phyloP scores from a whole-genome alignment of 2,888 invertebrate genomes.

The Mythimna vitellina region DNA sequence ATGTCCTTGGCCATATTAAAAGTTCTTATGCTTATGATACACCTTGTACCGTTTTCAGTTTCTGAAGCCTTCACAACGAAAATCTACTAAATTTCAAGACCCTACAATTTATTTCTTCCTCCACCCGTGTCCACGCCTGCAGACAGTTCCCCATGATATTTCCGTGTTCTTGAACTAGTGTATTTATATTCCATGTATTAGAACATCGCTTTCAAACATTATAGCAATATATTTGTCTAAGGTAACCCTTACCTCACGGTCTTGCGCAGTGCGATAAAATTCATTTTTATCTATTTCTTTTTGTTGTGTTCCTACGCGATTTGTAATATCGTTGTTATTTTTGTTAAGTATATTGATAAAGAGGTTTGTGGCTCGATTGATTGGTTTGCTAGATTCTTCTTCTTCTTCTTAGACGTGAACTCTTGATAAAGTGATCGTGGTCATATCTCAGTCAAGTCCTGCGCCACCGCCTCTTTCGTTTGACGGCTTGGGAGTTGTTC shows the following conservation, averaged over 20 bases:
- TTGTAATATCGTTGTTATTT: conserved; percentile 12
- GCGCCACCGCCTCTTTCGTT: too few species aligned
- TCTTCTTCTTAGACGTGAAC: too few species aligned
- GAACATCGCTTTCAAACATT: conserved; percentile 1
- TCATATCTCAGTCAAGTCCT: too few species aligned
- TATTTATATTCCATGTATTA: conserved; percentile 45
- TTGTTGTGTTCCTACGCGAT: conserved; percentile 18
- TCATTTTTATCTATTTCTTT: conserved; percentile 39
- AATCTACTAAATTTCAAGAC: not conserved
- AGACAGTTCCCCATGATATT: conserved; percentile 18
- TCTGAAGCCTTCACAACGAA: not conserved
- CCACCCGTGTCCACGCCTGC: conserved; percentile 4
- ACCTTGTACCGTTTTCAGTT: not conserved
- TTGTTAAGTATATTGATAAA: not conserved
- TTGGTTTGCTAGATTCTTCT: not conserved
- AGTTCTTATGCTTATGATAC: not conserved
- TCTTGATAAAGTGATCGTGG: too few species aligned
- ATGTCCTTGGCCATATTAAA: not conserved
- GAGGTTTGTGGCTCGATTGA: not conserved
- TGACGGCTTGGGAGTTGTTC: too few species aligned
- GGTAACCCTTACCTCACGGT: conserved; percentile 18
- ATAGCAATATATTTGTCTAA: conserved; percentile 44
- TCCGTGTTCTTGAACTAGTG: conserved; percentile 17
- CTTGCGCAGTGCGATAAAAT: conserved; percentile 35
- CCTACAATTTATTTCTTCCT: not conserved